Evolutionary conservation across 2,113 vertebrate genomes (phyloP).

Genomic region (Antigone vipio): DNA sequence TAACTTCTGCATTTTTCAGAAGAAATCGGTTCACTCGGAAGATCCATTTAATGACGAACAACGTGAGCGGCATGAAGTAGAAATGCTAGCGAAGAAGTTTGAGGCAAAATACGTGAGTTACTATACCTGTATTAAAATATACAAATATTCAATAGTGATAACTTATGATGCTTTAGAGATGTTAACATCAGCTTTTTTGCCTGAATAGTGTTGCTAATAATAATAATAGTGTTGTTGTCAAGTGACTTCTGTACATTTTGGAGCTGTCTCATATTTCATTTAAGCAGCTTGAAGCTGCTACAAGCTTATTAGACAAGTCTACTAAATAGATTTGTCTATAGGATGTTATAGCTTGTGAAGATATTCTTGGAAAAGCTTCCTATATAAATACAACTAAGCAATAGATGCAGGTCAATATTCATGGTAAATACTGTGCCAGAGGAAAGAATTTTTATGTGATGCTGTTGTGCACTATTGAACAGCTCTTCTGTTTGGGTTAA

Average conservation of each 20-base stretch:
- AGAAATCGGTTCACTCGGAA: conserved; percentile 75
- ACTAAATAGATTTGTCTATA: conserved; percentile 12
- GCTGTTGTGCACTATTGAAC: neutral
- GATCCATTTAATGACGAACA: conserved; percentile 92
- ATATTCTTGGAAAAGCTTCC: conserved; percentile 23
- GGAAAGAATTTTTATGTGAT: neutral
- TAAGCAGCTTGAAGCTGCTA: conserved; percentile 10
- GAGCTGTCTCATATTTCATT: neutral
- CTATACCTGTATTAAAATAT: neutral
- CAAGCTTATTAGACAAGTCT: conserved; percentile 26
- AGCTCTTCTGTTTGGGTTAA: neutral
- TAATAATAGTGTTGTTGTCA: neutral
- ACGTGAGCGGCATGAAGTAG: conserved; percentile 86
- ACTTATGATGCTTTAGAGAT: neutral
- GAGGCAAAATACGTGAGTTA: conserved; percentile 97
- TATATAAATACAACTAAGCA: neutral
- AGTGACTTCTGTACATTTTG: neutral
- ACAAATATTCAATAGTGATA: neutral
- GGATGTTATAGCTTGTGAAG: neutral
- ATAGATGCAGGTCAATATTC: neutral
- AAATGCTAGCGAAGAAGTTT: conserved; percentile 93
- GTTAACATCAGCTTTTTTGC: neutral
- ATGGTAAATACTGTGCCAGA: neutral
- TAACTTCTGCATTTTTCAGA: conserved; percentile 60
- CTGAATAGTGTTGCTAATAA: neutral